Base-by-base conservation (phyloP, 2,888 invertebrate species). In the Volucella inflata region DNA sequence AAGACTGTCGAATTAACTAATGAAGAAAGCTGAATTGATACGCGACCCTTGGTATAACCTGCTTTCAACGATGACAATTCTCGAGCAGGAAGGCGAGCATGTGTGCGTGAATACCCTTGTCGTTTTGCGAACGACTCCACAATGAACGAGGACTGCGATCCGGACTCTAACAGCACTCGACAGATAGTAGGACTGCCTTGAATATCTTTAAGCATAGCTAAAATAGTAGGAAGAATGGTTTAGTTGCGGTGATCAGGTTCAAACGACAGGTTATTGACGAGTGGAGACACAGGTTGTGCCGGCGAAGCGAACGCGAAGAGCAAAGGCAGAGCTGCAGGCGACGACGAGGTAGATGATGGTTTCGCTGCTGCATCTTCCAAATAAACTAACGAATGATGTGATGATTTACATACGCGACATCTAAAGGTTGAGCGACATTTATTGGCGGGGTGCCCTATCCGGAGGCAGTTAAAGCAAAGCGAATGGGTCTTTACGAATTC, bases 391-490 rank as follows among this genome's bases (percentile, higher is more conserved):
- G 60, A 60, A 30, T 76, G 76, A 11, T 76, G 59, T 12, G 59
- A 51, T 3, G 67, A 59, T 14, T 50, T 38, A n/a, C 75, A 76
- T 14, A 59, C 51, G 14, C 77, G 60, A 48, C 55, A 70, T 1
- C 62, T 60, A 53, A 48, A 77, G 3, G 50, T 14, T 0, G 76
- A 68, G 0, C n/a, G 16, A 40, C 76, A 68, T 8, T n/a, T 30
- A 38, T 57, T 30, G 8, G n/a, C n/a, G n/a, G n/a, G n/a, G n/a
- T n/a, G n/a, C n/a, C n/a, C n/a, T n/a, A n/a, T n/a, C n/a, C n/a
- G 62, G 14, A 76, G 51, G 17, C 68, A 77, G 8, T 77, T 70
- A 14, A 77, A 77, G 14, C 77, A 77, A 2, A 70, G 21, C 6
- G 68, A 53, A 17, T 50, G 21, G 11, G 17, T 11, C 55, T 55